These are phyloP conservation scores for Pandemis corylana DNA, from an alignment of 2,888 invertebrate species.

Conservation along the genomic window DNA sequence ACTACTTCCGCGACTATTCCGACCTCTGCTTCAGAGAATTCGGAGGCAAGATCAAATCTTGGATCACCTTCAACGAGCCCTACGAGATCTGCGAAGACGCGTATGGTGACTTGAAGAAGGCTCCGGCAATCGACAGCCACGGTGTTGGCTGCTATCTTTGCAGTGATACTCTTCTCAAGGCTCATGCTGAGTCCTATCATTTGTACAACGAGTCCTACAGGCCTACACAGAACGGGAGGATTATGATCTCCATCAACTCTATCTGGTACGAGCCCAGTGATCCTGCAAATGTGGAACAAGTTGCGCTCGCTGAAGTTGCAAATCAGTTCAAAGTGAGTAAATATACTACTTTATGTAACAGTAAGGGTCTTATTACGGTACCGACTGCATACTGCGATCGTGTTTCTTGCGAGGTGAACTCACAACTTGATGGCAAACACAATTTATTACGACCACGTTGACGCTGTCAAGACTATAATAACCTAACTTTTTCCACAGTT, in stretches of 20 bases:
- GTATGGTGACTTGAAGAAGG: conserved; percentile 81
- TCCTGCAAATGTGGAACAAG: conserved; percentile 70
- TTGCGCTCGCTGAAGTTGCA: conserved; percentile 77
- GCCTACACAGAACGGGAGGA: conserved; percentile 80
- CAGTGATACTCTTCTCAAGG: conserved; percentile 86
- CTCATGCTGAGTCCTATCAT: conserved; percentile 88
- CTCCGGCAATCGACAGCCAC: conserved; percentile 82
- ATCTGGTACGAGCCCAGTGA: conserved; percentile 82
- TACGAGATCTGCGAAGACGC: conserved; percentile 82
- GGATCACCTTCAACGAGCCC: conserved; percentile 90
- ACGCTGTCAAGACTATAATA: neutral
- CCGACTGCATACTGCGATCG: no score
- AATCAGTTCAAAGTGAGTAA: conserved; percentile 79
- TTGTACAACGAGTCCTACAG: conserved; percentile 87
- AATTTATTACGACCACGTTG: neutral
- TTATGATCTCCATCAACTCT: conserved; percentile 83
- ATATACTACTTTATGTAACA: no score
- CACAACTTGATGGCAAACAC: neutral
- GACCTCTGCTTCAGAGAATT: conserved; percentile 82
- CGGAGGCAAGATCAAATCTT: conserved; percentile 85
- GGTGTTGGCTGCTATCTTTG: conserved; percentile 87
- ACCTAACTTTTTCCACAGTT: conserved; percentile 62
- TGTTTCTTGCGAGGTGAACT: no score
- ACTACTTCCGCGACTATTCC: conserved; percentile 85
- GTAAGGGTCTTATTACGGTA: no score